A percentile compares a stretch with the other conserved stretches of the same genome.
phyloP scores from a whole-genome alignment of 2,888 invertebrate genomes.

The Brachycybe producta region DNA sequence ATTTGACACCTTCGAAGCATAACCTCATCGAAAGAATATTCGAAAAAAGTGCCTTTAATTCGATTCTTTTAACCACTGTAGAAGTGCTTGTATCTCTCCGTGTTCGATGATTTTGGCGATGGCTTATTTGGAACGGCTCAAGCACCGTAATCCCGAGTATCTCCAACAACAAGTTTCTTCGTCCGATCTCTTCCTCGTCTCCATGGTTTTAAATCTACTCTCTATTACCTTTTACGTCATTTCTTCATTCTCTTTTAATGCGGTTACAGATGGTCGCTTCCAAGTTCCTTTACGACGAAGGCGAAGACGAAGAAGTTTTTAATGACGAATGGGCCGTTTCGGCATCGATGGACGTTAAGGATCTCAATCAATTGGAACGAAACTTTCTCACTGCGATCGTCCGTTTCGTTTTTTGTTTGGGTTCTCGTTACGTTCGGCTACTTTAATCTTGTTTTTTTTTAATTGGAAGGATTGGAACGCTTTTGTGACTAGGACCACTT shows the following conservation, averaged over 20 bases:
- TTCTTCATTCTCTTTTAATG: not conserved
- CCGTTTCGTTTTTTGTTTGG: slow-evolving; percentile 23
- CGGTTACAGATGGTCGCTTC: slow-evolving; percentile 95
- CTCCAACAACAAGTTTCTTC: slow-evolving; percentile 69
- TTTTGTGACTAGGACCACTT: slow-evolving; percentile 59
- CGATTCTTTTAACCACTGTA: slow-evolving; percentile 60
- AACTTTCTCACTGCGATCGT: slow-evolving; percentile 83
- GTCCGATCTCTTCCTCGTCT: slow-evolving; percentile 84
- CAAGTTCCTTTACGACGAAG: slow-evolving; percentile 87
- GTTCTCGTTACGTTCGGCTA: not conserved
- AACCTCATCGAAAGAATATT: too few relatives aligned
- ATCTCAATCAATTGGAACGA: slow-evolving; percentile 69
- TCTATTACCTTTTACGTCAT: not conserved
- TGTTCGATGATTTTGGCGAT: slow-evolving; percentile 85
- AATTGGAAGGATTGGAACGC: slow-evolving; percentile 67
- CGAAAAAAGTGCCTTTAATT: too few relatives aligned
- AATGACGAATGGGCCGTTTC: slow-evolving; percentile 87
- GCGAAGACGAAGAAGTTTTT: slow-evolving; percentile 79
- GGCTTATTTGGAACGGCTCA: slow-evolving; percentile 81
- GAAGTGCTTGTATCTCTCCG: slow-evolving; percentile 74
- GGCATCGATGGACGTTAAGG: slow-evolving; percentile 54
- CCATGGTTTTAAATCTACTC: slow-evolving; percentile 49
- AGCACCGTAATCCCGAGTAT: slow-evolving; percentile 63
- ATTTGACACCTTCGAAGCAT: too few relatives aligned
- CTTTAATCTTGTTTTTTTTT: slow-evolving; percentile 1